Evolutionary conservation across 92 coral and sea anemone genomes (phyloP).

Genomic region (Pocillopora meandrina): DNA sequence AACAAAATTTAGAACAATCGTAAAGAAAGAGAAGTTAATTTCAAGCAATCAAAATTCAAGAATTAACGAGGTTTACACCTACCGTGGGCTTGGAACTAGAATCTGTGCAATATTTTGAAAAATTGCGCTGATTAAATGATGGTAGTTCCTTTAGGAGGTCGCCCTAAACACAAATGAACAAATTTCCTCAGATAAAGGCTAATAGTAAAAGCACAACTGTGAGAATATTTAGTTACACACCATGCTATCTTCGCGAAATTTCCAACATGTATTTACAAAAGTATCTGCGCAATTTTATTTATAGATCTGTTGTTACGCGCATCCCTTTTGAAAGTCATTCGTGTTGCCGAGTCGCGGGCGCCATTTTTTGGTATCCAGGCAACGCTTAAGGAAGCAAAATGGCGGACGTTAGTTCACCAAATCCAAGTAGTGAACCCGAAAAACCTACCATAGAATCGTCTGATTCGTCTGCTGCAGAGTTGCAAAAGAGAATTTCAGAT

Average conservation of each 20-base stretch:
- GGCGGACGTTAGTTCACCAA: conserved; percentile 77
- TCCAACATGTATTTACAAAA: not conserved
- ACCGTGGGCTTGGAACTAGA: conserved; percentile 86
- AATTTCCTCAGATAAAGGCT: not conserved
- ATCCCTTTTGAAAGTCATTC: not conserved
- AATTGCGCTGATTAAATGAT: conserved; percentile 91
- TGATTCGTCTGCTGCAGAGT: conserved; percentile 87
- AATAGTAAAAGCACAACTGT: not conserved
- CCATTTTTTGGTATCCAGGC: conserved; percentile 27
- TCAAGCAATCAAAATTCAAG: not conserved
- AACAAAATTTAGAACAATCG: not conserved
- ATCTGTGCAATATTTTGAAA: conserved; percentile 86
- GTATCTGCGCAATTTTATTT: conserved; percentile 14
- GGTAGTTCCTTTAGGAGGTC: conserved; percentile 95
- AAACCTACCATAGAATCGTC: conserved; percentile 71
- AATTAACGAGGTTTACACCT: conserved; percentile 45
- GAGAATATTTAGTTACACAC: conserved; percentile 5
- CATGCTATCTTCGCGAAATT: not conserved
- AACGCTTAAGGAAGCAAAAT: conserved; percentile 74
- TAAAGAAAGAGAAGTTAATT: not conserved
- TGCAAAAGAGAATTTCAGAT: conserved; percentile 88
- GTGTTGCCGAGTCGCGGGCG: conserved; percentile 30
- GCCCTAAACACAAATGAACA: conserved; percentile 63
- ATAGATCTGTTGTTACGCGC: conserved; percentile 8
- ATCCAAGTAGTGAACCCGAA: conserved; percentile 57